These are phyloP conservation scores for Channa argus DNA, from an alignment of 2,113 vertebrate genomes.

Conservation along the genomic window DNA sequence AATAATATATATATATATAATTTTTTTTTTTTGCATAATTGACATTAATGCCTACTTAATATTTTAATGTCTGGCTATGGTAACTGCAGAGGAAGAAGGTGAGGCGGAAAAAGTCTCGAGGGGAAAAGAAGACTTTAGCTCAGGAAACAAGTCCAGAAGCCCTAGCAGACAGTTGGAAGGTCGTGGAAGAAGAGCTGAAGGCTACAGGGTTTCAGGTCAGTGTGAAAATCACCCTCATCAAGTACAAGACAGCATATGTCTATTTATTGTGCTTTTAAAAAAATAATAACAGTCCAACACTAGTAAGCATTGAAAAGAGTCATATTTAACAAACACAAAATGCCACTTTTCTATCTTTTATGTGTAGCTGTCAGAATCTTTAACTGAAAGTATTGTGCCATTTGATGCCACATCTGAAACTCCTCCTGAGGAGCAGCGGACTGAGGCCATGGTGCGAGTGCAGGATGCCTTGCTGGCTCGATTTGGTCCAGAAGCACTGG, in stretches of 20 bases:
- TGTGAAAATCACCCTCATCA: constrained; percentile 2
- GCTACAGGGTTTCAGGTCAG: constrained; percentile 77
- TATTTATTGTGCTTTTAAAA: too few species aligned
- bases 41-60: rapidly evolving
- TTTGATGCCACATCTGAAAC: constrained; percentile 92
- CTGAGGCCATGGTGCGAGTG: constrained; percentile 88
- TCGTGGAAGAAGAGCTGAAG: constrained; percentile 85
- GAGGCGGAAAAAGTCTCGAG: constrained; percentile 79
- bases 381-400: constrained; percentile 85
- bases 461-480: constrained; percentile 85
- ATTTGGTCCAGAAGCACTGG: constrained; percentile 84
- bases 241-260: background rate
- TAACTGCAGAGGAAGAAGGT: constrained; percentile 84
- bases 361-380: constrained; percentile 74
- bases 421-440: constrained; percentile 90
- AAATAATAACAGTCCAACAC: background rate
- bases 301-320: background rate
- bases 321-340: background rate
- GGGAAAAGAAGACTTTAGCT: constrained; percentile 36
- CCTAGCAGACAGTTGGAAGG: constrained; percentile 87
- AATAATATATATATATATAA: too few species aligned
- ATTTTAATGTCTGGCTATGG: background rate
- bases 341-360: background rate
- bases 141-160: constrained; percentile 64
- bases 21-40: background rate